Evolutionary conservation across 2,888 invertebrate genomes (phyloP), one percentile per base, ranked within the genome.

Genomic region (Drosophila nigritarsus): DNA sequence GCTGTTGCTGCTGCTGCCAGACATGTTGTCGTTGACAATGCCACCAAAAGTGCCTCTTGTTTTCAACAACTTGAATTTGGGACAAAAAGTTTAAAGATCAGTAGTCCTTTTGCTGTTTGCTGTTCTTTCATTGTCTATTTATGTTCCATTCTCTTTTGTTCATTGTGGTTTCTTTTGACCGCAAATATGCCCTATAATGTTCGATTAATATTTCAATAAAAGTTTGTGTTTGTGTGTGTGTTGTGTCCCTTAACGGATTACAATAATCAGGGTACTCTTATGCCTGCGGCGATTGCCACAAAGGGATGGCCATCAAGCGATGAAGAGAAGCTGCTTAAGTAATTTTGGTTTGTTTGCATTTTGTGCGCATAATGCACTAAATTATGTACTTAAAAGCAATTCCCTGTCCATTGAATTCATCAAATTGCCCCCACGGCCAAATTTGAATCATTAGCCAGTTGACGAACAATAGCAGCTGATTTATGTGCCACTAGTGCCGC

Each of bases 171-270:
- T 38, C 75, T 34, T 49, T 56, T 38, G 49, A 11, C 51, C 62
- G 49, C 55, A 51, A 77, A 82, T 76, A 82, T 75, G 81, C 64
- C 67, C 75, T 75, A 82, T 81, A 84, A 84, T 80, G 83, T 87
- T 84, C 83, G 87, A 80, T 87, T 87, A 89, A 84, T 87, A 87
- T 89, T 89, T 77, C 84, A 84, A 87, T 87, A 89, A 87, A 45
- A 82, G 65, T 84, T 71, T 73, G 73, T 81, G 82, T 72, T 64
- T 68, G 2, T 4, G 38, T 9, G 36, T 36, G 36, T 13, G 5
- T 68, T 36, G 69, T 80, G 77, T 63, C 76, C 81, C 74, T 73
- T 78, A 78, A 76, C 67, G 89, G 87, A 82, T 89, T 89, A 87
- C 73, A 83, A 87, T 83, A 83, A 78, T 75, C 82, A 75, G 75